Percentiles rank a stretch among this genome's conserved stretches.
Evolutionary conservation across 2,797 vertebrate species (phyloP).

Genomic region (Melanotaenia maccullochi): DNA sequence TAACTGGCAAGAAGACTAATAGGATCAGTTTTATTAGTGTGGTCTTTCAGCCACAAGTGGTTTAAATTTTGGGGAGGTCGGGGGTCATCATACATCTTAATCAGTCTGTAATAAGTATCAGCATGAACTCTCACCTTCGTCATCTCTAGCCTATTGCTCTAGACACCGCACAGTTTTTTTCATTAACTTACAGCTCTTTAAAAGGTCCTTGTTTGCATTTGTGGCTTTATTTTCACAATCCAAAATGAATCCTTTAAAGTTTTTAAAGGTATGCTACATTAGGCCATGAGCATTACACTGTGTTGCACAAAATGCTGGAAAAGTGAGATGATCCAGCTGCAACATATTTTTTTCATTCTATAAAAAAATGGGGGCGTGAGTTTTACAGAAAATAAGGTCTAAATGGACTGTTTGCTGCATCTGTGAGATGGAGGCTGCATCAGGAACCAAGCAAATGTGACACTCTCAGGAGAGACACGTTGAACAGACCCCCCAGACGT

Average conservation of each 20-base stretch:
- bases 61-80: constrained; percentile 72
- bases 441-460: constrained; percentile 56
- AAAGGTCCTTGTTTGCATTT: constrained; percentile 20
- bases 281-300: background rate
- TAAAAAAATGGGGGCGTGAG: background rate
- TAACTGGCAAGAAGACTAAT: constrained; percentile 40
- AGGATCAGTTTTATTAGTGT: constrained; percentile 62
- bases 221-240: background rate
- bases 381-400: constrained; percentile 3
- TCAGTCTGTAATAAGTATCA: constrained; percentile 70
- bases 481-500: constrained; percentile 59
- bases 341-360: background rate
- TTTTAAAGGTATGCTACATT: background rate
- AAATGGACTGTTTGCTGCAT: constrained; percentile 3
- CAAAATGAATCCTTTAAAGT: background rate
- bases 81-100: constrained; percentile 66
- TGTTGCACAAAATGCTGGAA: background rate
- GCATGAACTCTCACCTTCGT: constrained; percentile 68
- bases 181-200: constrained; percentile 20
- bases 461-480: constrained; percentile 64
- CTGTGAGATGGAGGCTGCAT: constrained; percentile 14
- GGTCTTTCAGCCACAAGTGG: constrained; percentile 73
- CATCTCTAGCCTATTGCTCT: constrained; percentile 27
- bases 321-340: constrained; percentile 3
- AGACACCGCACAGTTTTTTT: constrained; percentile 19